phyloP scores from a whole-genome alignment of 2,797 vertebrate genomes.

The Eulemur rubriventer region DNA sequence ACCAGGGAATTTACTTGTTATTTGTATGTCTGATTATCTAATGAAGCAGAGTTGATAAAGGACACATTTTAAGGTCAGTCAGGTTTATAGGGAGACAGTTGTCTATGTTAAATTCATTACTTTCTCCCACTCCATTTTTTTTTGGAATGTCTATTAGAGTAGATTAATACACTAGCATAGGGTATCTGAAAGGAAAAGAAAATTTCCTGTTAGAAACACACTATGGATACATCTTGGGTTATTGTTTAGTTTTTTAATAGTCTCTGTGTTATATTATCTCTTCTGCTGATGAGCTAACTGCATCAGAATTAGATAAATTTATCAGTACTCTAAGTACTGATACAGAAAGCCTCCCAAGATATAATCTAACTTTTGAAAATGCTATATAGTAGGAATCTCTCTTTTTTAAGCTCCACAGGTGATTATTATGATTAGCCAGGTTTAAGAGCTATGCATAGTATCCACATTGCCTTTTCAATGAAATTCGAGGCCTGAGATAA shows the following conservation, averaged over 20 bases:
- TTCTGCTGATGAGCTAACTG: not conserved
- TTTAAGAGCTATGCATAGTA: conserved; percentile 27
- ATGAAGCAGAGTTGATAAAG: conserved; percentile 8
- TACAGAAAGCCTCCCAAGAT: not conserved
- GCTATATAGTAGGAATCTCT: not conserved
- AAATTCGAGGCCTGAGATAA: conserved; percentile 14
- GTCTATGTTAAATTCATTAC: not conserved
- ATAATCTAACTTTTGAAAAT: conserved; percentile 3
- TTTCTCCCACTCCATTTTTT: conserved; percentile 32
- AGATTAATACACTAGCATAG: not conserved
- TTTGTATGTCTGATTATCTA: conserved; percentile 1
- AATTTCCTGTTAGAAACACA: not conserved
- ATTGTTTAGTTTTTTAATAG: not conserved
- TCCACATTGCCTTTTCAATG: not conserved
- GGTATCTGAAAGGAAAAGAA: conserved; percentile 37
- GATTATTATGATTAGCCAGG: conserved; percentile 16
- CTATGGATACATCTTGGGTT: not conserved
- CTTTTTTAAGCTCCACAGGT: not conserved
- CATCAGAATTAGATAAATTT: not conserved
- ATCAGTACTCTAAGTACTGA: not conserved
- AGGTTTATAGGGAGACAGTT: not conserved
- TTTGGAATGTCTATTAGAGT: conserved; percentile 24
- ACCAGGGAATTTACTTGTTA: not conserved
- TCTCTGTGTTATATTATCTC: not conserved
- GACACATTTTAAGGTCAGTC: conserved; percentile 7